A percentile compares a stretch with the other conserved stretches of the same genome.
phyloP scores from a whole-genome alignment of 2,888 invertebrate species.

The Hypsopygia costalis region DNA sequence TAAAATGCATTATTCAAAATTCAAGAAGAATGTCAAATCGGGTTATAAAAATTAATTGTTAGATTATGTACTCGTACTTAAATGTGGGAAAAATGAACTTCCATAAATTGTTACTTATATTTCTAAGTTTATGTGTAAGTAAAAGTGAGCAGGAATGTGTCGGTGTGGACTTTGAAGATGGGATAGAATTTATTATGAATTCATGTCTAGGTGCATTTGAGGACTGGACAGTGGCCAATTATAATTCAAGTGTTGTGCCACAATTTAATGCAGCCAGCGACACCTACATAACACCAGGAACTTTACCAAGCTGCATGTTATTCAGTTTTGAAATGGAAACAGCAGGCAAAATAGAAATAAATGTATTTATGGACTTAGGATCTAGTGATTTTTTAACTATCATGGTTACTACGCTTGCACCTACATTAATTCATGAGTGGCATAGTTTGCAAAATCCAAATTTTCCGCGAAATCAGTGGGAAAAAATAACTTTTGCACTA shows the following conservation, averaged over 20 bases:
- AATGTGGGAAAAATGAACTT: too few relatives aligned
- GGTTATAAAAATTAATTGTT: too few relatives aligned
- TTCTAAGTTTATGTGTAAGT: too few relatives aligned
- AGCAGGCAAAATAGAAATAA: background rate
- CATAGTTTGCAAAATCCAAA: background rate
- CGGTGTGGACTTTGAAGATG: too few relatives aligned
- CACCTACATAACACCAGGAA: background rate
- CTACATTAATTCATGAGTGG: too few relatives aligned
- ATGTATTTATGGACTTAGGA: background rate
- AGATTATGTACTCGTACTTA: too few relatives aligned
- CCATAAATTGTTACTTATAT: too few relatives aligned
- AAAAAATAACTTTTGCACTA: background rate
- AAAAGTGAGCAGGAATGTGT: too few relatives aligned
- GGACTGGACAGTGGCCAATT: background rate
- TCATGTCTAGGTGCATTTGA: background rate
- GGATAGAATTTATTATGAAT: background rate
- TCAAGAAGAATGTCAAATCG: too few relatives aligned
- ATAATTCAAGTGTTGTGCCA: background rate
- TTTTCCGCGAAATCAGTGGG: background rate
- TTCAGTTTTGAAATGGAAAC: background rate
- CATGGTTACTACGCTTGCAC: background rate
- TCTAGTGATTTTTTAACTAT: background rate
- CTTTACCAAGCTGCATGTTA: background rate
- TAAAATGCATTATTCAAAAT: too few relatives aligned
- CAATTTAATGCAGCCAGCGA: background rate